Evolutionary conservation across 2,888 invertebrate genomes (phyloP).

Genomic region (Drosophila quasianomalipes): DNA sequence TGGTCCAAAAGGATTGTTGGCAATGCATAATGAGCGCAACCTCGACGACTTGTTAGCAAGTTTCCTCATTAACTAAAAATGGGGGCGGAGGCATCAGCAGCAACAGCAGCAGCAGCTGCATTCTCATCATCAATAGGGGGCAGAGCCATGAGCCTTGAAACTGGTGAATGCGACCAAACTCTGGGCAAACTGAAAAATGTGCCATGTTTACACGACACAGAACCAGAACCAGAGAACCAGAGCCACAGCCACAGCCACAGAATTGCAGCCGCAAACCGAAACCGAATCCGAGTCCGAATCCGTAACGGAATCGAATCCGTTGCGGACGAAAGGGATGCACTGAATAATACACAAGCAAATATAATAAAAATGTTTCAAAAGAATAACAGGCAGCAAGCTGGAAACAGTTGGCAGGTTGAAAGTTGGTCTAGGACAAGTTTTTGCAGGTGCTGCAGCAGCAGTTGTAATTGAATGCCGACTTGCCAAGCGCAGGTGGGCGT

Average conservation of each 20-base stretch:
- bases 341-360: conserved; percentile 54
- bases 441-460: conserved; percentile 24
- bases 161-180: conserved; percentile 23
- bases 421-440: conserved; percentile 82
- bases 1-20: conserved; percentile 43
- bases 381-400: conserved; percentile 30
- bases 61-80: conserved; percentile 52
- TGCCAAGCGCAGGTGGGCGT: conserved; percentile 23
- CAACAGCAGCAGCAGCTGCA: conserved; percentile 1
- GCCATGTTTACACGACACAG: conserved; percentile 53
- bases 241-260: background rate
- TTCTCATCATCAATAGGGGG: conserved; percentile 54
- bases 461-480: conserved; percentile 49
- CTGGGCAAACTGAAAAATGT: conserved; percentile 36
- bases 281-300: conserved; percentile 25
- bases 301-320: conserved; percentile 52
- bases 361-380: conserved; percentile 68
- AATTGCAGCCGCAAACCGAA: conserved; percentile 7
- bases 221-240: background rate
- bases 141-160: conserved; percentile 50
- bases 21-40: conserved; percentile 64
- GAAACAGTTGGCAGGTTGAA: conserved; percentile 40
- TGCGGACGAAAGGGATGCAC: conserved; percentile 19
- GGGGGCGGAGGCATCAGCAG: background rate
- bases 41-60: conserved; percentile 43